Conservation (phyloP, 2,113 vertebrate genomes). For the Castor canadensis region DNA sequence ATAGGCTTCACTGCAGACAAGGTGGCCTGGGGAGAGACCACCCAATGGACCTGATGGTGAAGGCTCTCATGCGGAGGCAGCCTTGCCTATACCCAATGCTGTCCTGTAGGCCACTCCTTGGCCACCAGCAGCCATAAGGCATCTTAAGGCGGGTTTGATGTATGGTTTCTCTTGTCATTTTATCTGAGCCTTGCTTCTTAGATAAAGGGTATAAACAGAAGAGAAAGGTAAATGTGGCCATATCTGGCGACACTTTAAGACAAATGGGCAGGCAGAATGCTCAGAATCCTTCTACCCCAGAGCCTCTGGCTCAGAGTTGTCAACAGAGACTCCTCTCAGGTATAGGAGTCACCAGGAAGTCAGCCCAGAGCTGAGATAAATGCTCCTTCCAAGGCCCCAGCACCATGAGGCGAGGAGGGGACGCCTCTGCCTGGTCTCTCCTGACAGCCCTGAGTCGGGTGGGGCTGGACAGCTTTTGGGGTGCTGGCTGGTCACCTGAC, state of each 20-base stretch:
- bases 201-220: not conserved
- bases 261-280: no score
- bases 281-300: not conserved
- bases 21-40: not conserved
- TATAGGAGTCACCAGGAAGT: no score
- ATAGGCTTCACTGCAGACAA: not conserved
- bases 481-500: accelerated
- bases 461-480: not conserved
- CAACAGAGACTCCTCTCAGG: no score
- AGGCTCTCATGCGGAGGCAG: not conserved
- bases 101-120: not conserved
- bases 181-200: not conserved
- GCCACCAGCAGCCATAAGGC: not conserved
- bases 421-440: not conserved
- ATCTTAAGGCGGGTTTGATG: not conserved
- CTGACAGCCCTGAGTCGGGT: not conserved
- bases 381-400: no score
- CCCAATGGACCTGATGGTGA: not conserved
- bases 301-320: no score
- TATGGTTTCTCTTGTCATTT: not conserved
- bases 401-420: no score
- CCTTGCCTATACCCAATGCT: no score
- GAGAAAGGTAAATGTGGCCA: not conserved
- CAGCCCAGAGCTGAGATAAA: not conserved
- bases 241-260: not conserved